Evolutionary conservation across 1,140 invertebrate genomes (phyloP).

Genomic region (Asbolus verrucosus): DNA sequence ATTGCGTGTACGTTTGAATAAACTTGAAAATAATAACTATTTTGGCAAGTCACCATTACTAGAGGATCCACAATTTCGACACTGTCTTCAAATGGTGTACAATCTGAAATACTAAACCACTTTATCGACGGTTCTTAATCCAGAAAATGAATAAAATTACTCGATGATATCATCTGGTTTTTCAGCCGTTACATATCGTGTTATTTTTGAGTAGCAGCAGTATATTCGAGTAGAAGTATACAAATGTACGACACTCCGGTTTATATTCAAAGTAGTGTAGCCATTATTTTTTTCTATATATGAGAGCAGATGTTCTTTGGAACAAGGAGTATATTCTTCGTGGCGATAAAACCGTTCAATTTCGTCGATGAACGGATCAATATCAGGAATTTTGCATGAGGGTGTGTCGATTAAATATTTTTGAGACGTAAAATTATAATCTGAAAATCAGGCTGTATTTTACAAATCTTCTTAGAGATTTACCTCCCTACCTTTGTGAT

Average conservation of each 20-base stretch:
- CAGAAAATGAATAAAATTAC: slow-evolving; percentile 47
- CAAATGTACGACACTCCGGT: slow-evolving; percentile 47
- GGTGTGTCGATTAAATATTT: slow-evolving; percentile 77
- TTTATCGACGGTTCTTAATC: background rate
- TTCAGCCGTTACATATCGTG: slow-evolving; percentile 19
- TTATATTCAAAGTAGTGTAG: slow-evolving; percentile 52
- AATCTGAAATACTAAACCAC: slow-evolving; percentile 62
- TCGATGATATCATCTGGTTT: slow-evolving; percentile 49
- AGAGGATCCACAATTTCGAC: slow-evolving; percentile 64
- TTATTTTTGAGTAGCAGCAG: slow-evolving; percentile 53
- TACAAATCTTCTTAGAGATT: no score
- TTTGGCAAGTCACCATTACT: slow-evolving; percentile 65
- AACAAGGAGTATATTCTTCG: slow-evolving; percentile 71
- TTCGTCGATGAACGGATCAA: slow-evolving; percentile 75
- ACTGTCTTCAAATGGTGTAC: slow-evolving; percentile 64
- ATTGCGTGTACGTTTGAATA: slow-evolving; percentile 69
- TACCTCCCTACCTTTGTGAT: no score
- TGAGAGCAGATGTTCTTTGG: slow-evolving; percentile 58
- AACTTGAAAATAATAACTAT: slow-evolving; percentile 58
- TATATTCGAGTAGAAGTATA: slow-evolving; percentile 50
- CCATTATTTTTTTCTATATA: slow-evolving; percentile 56
- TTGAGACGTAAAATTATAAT: background rate
- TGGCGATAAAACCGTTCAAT: slow-evolving; percentile 72
- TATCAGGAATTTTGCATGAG: slow-evolving; percentile 76
- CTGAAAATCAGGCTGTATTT: no score